phyloP scores from a whole-genome alignment of 2,888 invertebrate genomes.

The Yponomeuta malinellus region DNA sequence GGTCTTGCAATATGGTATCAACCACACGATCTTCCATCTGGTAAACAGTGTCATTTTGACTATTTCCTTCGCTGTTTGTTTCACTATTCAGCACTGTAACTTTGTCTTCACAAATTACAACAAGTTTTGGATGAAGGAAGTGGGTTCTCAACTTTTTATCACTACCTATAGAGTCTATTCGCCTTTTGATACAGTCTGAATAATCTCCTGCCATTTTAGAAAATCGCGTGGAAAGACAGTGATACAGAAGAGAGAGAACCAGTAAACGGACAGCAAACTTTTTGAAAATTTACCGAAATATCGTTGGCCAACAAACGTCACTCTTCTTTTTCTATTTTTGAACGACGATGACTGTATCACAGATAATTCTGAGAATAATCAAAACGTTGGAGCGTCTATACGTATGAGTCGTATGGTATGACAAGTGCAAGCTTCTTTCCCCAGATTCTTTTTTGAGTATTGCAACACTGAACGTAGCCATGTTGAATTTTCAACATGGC shows the following conservation, averaged over 20 bases:
- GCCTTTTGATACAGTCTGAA: not conserved
- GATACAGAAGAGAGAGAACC: no score
- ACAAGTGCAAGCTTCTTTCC: not conserved
- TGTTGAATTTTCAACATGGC: conserved; percentile 73
- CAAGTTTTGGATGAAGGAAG: conserved; percentile 47
- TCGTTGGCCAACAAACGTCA: not conserved
- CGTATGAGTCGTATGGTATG: no score
- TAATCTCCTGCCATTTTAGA: conserved; percentile 8
- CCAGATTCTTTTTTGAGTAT: not conserved
- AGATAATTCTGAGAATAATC: not conserved
- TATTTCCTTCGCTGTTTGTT: conserved; percentile 26
- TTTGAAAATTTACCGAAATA: not conserved
- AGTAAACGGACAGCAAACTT: not conserved
- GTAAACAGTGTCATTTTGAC: conserved; percentile 24
- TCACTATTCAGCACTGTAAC: conserved; percentile 37
- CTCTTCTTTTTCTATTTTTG: not conserved
- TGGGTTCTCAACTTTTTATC: conserved; percentile 31
- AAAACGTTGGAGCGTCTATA: not conserved
- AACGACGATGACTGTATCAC: not conserved
- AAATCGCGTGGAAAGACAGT: no score
- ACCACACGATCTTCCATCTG: conserved; percentile 38
- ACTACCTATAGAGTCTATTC: not conserved
- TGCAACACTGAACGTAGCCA: conserved; percentile 24
- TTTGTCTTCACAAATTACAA: conserved; percentile 37
- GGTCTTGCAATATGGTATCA: conserved; percentile 37